These are phyloP conservation scores for Allacma fusca DNA, from an alignment of 2,888 invertebrate genomes.

Conservation along the genomic window DNA sequence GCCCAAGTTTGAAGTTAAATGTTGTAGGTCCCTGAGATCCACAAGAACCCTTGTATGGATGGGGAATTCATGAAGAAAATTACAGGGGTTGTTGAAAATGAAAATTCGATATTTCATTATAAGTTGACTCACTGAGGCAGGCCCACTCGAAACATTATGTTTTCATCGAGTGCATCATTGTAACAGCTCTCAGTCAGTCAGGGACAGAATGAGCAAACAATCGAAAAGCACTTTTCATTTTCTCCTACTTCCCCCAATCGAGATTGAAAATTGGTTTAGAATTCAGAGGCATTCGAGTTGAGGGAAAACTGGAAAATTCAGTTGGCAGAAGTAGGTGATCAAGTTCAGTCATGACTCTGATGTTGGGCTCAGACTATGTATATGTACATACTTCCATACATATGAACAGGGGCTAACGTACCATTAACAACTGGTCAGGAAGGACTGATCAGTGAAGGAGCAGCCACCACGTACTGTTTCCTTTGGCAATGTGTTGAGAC, in stretches of 20 bases:
- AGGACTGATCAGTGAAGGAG: background rate
- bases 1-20: background rate
- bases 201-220: background rate
- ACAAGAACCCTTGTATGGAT: too few relatives aligned
- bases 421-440: background rate
- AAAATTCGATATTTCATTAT: background rate
- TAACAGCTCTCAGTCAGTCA: background rate
- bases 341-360: constrained; percentile 21
- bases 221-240: constrained; percentile 40
- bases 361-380: too few relatives aligned
- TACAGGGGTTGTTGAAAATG: background rate
- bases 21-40: too few relatives aligned
- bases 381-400: too few relatives aligned
- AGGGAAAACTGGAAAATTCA: constrained; percentile 48
- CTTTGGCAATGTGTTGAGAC: background rate
- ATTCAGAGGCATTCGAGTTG: constrained; percentile 11
- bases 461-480: background rate
- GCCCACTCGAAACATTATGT: background rate
- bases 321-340: constrained; percentile 48
- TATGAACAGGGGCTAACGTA: too few relatives aligned
- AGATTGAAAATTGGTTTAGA: constrained; percentile 42
- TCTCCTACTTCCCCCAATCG: constrained; percentile 45
- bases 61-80: background rate
- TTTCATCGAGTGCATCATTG: background rate
- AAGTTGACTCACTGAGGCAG: background rate